Conservation (phyloP, 2,113 vertebrate genomes). For the Tachuris rubrigastra region DNA sequence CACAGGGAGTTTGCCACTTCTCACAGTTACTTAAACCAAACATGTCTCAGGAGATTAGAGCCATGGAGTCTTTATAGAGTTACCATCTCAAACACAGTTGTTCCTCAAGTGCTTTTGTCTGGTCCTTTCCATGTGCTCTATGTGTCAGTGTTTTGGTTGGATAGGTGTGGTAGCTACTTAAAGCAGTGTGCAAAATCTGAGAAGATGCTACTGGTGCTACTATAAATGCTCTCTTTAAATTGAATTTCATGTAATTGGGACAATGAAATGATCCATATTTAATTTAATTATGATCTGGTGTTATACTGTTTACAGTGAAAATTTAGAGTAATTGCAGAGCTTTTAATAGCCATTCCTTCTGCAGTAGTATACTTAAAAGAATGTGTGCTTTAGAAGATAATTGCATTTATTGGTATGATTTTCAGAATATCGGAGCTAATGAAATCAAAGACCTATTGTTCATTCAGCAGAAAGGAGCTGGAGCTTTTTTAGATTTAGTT, state of each 20-base stretch:
- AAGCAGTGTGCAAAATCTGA: not conserved
- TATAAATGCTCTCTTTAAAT: not conserved
- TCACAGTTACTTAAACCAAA: not conserved
- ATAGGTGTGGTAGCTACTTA: not conserved
- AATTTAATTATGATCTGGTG: slow-evolving; percentile 11
- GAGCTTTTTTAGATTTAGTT: not conserved
- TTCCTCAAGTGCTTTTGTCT: not conserved
- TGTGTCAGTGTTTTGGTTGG: not conserved
- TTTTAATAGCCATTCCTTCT: not conserved
- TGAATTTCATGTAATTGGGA: not conserved
- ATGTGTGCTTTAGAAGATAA: not conserved
- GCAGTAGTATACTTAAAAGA: not conserved
- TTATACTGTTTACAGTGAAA: not conserved
- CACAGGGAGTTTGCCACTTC: not conserved
- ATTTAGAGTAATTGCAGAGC: not conserved
- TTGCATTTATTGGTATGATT: not conserved
- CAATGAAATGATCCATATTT: not conserved
- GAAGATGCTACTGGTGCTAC: not conserved
- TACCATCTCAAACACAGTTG: not conserved
- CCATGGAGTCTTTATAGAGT: not conserved
- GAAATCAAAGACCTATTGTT: not conserved
- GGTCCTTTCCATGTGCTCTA: not conserved
- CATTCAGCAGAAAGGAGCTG: not conserved
- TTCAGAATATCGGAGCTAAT: not conserved
- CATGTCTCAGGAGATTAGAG: not conserved